Evolutionary conservation across 2,113 vertebrate species (phyloP).

Genomic region (Hippocampus guttulatus): DNA sequence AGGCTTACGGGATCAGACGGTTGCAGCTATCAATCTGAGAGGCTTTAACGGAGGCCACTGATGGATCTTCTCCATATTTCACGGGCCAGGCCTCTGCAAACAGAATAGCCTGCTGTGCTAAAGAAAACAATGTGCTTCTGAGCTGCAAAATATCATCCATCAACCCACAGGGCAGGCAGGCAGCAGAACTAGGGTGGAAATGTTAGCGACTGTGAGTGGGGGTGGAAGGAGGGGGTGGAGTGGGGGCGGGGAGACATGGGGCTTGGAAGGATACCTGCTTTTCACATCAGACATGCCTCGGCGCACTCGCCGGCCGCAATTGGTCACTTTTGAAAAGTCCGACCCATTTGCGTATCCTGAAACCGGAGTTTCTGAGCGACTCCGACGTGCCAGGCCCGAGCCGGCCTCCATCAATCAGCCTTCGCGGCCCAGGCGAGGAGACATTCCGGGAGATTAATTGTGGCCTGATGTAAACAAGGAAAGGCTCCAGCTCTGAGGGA

Average conservation of each 20-base stretch:
- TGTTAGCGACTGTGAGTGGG: conserved; percentile 66
- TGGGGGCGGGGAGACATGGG: conserved; percentile 30
- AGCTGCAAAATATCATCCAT: conserved; percentile 95
- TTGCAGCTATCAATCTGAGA: conserved; percentile 43
- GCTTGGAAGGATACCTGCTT: conserved; percentile 79
- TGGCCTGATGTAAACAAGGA: conserved; percentile 57
- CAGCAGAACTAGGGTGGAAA: background rate
- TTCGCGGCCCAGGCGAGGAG: conserved; percentile 44
- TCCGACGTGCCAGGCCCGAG: conserved; percentile 33
- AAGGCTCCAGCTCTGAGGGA: conserved; percentile 30
- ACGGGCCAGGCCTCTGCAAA: conserved; percentile 87
- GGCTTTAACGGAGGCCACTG: conserved; percentile 78
- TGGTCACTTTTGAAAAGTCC: conserved; percentile 74
- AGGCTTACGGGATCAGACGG: conserved; percentile 39
- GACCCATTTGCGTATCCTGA: conserved; percentile 47
- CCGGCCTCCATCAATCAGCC: conserved; percentile 64
- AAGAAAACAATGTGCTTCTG: conserved; percentile 99
- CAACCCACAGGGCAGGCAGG: conserved; percentile 70
- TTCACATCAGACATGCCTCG: conserved; percentile 82
- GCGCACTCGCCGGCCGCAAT: conserved; percentile 65
- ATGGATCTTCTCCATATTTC: conserved; percentile 96
- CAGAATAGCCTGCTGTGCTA: conserved; percentile 99
- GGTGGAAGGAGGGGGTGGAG: conserved; percentile 12
- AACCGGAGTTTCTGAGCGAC: conserved; percentile 36
- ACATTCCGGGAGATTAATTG: conserved; percentile 68